A percentile compares a stretch with the other conserved stretches of the same genome.
phyloP scores from a whole-genome alignment of 2,797 vertebrate species.

The Myotis daubentonii region DNA sequence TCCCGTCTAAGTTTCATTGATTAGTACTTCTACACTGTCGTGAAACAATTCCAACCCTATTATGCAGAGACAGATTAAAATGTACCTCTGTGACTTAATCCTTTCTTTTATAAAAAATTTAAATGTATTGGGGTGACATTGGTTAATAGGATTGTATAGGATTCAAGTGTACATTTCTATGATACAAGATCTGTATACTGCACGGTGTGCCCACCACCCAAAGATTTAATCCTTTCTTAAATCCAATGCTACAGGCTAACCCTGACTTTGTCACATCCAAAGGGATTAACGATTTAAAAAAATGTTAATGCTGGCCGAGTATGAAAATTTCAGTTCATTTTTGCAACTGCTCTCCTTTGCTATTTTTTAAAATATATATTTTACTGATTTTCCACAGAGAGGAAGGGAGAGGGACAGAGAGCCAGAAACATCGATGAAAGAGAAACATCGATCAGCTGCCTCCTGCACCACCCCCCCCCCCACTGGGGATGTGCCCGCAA shows the following conservation, averaged over 20 bases:
- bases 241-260: background rate
- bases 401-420: too few relatives aligned
- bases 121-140: background rate
- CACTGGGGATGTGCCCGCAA: too few relatives aligned
- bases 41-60: background rate
- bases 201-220: background rate
- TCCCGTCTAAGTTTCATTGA: background rate
- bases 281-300: fast-evolving
- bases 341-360: background rate
- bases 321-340: background rate
- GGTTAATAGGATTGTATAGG: background rate
- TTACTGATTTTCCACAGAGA: too few relatives aligned
- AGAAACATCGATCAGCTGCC: too few relatives aligned
- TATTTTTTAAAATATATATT: too few relatives aligned
- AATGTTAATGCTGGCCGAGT: background rate
- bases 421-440: too few relatives aligned
- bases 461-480: too few relatives aligned
- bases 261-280: background rate
- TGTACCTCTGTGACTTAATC: background rate
- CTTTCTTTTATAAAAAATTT: background rate
- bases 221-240: background rate
- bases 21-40: background rate
- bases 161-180: background rate
- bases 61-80: background rate
- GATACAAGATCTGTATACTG: background rate